Percentiles rank a stretch among this genome's conserved stretches.
Evolutionary conservation across 1,140 invertebrate species (phyloP).

Genomic region (Trichonephila clavipes): DNA sequence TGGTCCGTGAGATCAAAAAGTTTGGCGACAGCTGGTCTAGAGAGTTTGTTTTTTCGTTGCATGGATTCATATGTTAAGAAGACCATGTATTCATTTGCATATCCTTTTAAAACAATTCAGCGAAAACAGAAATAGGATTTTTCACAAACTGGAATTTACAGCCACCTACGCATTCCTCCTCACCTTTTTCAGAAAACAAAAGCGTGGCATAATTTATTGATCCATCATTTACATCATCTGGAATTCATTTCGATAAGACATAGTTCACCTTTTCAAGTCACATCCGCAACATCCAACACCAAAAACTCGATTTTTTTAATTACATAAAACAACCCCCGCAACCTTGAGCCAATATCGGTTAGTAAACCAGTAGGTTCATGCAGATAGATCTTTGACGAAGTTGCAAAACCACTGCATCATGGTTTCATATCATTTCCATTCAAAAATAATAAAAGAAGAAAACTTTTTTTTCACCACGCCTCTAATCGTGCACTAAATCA

Average conservation of each 20-base stretch:
- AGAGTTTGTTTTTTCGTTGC: no score
- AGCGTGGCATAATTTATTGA: no score
- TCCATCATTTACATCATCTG: neutral
- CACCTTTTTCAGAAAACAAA: no score
- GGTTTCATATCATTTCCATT: neutral
- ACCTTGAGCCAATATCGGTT: conserved; percentile 6
- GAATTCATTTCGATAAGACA: neutral
- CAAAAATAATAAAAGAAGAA: neutral
- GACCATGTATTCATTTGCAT: no score
- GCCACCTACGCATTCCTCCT: no score
- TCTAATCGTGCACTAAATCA: neutral
- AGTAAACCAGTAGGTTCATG: conserved; percentile 15
- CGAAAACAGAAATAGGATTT: no score
- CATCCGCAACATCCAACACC: neutral
- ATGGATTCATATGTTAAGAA: no score
- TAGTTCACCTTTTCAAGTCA: conserved; percentile 1
- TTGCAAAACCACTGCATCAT: neutral
- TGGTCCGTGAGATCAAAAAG: no score
- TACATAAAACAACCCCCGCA: neutral
- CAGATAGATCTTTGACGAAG: neutral
- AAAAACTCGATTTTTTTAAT: neutral
- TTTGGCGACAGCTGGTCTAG: no score
- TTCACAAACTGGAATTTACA: no score
- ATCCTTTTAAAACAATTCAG: no score
- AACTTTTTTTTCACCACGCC: neutral